phyloP scores from a whole-genome alignment of 2,797 vertebrate genomes.

The Macrochelys suwanniensis region DNA sequence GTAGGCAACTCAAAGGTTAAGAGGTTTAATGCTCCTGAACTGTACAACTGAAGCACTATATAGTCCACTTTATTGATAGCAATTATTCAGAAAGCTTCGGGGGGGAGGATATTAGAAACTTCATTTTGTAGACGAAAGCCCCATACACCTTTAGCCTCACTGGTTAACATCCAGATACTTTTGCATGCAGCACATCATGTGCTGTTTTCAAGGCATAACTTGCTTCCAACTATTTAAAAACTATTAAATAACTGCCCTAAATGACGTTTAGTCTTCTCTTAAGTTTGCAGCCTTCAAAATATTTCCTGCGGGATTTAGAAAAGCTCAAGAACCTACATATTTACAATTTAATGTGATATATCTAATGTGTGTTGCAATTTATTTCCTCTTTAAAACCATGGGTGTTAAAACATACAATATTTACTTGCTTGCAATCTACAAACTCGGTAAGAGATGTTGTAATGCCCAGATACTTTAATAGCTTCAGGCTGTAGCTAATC shows the following conservation, averaged over 20 bases:
- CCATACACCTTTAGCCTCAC: conserved; percentile 44
- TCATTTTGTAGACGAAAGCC: conserved; percentile 48
- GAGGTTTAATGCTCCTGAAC: conserved; percentile 78
- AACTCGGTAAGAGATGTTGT: conserved; percentile 12
- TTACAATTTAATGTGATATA: neutral
- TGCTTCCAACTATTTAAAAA: neutral
- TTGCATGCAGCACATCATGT: neutral
- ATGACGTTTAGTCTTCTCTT: neutral
- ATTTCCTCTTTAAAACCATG: neutral
- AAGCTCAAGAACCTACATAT: neutral
- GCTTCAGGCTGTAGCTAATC: conserved; percentile 42
- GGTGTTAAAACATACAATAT: neutral
- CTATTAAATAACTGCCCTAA: neutral
- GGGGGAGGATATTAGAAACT: conserved; percentile 47
- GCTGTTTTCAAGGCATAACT: conserved; percentile 11
- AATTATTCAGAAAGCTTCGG: conserved; percentile 70
- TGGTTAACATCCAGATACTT: conserved; percentile 21
- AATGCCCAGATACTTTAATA: conserved; percentile 43
- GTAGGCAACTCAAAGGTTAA: conserved; percentile 81
- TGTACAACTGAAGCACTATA: conserved; percentile 70
- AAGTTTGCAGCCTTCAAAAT: neutral
- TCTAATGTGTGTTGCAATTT: neutral
- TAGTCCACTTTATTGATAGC: conserved; percentile 75
- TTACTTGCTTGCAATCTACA: neutral
- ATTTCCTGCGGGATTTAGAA: conserved; percentile 3